Percentiles rank a stretch among this genome's conserved stretches.
Evolutionary conservation across 2,888 invertebrate species (phyloP).

Genomic region (Lasioglossum morio): DNA sequence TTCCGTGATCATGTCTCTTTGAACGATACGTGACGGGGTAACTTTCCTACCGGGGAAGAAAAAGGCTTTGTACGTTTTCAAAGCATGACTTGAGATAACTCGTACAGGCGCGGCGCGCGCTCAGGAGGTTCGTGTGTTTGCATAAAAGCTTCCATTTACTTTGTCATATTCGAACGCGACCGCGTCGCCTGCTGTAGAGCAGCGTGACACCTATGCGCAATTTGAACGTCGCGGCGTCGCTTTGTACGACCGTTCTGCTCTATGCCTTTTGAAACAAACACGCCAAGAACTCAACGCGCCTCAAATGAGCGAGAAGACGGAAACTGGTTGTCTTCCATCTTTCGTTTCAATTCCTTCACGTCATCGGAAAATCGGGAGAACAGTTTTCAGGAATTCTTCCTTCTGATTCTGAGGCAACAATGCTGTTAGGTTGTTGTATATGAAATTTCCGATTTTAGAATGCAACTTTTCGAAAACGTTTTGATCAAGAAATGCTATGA

Average conservation of each 20-base stretch:
- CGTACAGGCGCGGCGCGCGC: neutral
- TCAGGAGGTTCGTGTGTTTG: conserved; percentile 11
- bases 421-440: neutral
- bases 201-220: conserved; percentile 13
- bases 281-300: neutral
- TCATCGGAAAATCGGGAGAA: neutral
- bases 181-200: neutral
- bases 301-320: neutral
- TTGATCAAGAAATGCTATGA: too few relatives aligned
- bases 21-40: neutral
- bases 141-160: conserved; percentile 25
- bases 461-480: too few relatives aligned
- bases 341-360: neutral
- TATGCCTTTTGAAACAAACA: conserved; percentile 20
- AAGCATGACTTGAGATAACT: conserved; percentile 12
- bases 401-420: neutral
- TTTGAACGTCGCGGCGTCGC: neutral
- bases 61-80: neutral
- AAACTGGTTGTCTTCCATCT: neutral
- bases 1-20: neutral
- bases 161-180: conserved; percentile 18
- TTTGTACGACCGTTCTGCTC: neutral
- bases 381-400: neutral
- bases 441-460: too few relatives aligned
- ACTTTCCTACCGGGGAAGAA: neutral